Percentiles rank a stretch among this genome's conserved stretches.
Conservation (phyloP, 2,797 vertebrate species). For the Enoplosus armatus region DNA sequence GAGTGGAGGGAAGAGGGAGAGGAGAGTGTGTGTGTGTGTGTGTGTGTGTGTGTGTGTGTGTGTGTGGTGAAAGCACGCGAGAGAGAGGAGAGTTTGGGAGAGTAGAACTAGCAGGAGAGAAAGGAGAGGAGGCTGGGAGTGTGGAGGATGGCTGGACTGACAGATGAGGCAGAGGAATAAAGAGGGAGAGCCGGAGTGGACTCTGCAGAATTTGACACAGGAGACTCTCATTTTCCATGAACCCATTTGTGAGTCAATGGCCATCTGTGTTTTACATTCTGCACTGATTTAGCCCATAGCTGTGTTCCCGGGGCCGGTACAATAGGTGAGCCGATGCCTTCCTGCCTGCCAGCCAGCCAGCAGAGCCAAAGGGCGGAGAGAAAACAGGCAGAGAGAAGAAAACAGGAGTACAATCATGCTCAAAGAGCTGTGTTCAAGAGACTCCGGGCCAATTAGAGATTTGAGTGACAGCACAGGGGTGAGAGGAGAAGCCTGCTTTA, state of each 20-base stretch:
- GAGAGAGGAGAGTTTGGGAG: conserved; percentile 22
- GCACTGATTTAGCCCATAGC: conserved; percentile 72
- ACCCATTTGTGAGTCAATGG: conserved; percentile 78
- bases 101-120: background rate
- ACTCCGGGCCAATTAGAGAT: conserved; percentile 81
- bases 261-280: conserved; percentile 81
- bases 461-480: conserved; percentile 75
- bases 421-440: conserved; percentile 68
- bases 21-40: conserved; percentile 2
- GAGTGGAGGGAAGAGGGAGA: conserved; percentile 10
- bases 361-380: conserved; percentile 52
- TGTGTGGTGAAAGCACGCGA: no score
- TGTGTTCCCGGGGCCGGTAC: conserved; percentile 49
- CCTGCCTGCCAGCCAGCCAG: conserved; percentile 43
- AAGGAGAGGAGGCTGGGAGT: conserved; percentile 18
- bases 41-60: background rate
- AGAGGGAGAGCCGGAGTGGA: conserved; percentile 12
- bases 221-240: conserved; percentile 66
- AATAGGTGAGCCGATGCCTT: conserved; percentile 70
- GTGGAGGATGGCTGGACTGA: conserved; percentile 40
- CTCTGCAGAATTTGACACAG: conserved; percentile 54
- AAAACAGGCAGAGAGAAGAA: conserved; percentile 50
- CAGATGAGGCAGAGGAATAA: conserved; percentile 54
- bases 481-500: conserved; percentile 56
- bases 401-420: conserved; percentile 55